Evolutionary conservation across 2,113 vertebrate genomes (phyloP), one percentile per base, ranked within the genome.

Genomic region (Nanorana parkeri): DNA sequence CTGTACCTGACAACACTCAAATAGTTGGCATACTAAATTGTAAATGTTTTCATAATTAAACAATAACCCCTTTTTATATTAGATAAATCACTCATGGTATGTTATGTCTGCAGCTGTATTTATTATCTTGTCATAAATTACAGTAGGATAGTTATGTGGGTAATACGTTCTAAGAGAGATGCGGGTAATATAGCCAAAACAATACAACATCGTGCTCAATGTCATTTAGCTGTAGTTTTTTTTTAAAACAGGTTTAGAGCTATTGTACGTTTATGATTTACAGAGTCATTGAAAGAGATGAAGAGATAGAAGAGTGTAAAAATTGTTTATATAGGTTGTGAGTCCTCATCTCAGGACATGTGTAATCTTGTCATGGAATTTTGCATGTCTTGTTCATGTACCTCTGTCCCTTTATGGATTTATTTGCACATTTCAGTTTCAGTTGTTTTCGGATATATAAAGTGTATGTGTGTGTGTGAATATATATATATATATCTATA

Each of bases 351-450:
- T 67, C 26, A 56, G 47, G 28, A 68, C 72, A 68, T 76, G 80
- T 76, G 65, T 21, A 41, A 11, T 60, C 80, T 51, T 76, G 80
- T 29, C 47, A 56, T 68, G 80, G 80, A 68, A 83, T 83, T 56
- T 54, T 66, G 32, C 21, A 68, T 17, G 21, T 64, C 47, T 17
- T 17, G 5, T 56, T n/a, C 13, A 55, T 60, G 7, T 26, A 41
- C 8, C 4, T 3, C 8, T 56, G 51, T 68, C 24, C 24, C 7
- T 66, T 54, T n/a, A n/a, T 17, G 52, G 17, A 29, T 32, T 55
- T 17, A 24, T 17, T 29, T 17, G 16, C 69, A 29, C 24, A 2
- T 28, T 47, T 47, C 41, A 47, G 6, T 47, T 47, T 15, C 10
- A 47, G 41, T 47, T 47, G 10, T 47, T 13, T 47, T 2, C 1